phyloP scores from a whole-genome alignment of 2,113 vertebrate genomes.

The Cricetomys ansorgei region DNA sequence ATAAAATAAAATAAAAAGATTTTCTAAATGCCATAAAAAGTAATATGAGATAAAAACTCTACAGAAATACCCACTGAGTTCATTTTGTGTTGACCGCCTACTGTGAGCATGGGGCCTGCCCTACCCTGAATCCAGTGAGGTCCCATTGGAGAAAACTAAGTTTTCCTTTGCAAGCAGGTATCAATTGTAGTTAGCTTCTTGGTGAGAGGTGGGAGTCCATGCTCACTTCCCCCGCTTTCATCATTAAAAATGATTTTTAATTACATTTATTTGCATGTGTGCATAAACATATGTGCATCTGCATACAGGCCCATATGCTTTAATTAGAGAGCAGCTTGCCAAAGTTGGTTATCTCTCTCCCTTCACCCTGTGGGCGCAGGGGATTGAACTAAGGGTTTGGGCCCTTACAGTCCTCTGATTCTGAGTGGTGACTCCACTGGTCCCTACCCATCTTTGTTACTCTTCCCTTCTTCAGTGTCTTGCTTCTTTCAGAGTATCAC shows the following conservation, averaged over 20 bases:
- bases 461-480: background rate
- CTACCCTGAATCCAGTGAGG: background rate
- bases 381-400: background rate
- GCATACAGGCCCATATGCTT: no score
- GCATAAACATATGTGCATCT: no score
- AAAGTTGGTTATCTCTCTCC: background rate
- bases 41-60: background rate
- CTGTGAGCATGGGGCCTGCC: background rate
- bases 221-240: background rate
- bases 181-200: background rate
- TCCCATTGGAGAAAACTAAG: background rate
- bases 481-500: background rate
- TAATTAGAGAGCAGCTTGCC: no score
- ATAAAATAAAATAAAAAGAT: no score
- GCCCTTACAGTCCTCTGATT: background rate
- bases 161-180: background rate
- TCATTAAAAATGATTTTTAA: background rate
- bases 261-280: background rate
- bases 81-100: background rate
- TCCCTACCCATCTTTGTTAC: background rate
- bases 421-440: background rate
- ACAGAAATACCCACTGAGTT: background rate
- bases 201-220: background rate
- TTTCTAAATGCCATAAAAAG: background rate
- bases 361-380: background rate